These are phyloP conservation scores for Kobus ellipsiprymnus DNA, from an alignment of 2,113 vertebrate genomes.

Conservation along the genomic window DNA sequence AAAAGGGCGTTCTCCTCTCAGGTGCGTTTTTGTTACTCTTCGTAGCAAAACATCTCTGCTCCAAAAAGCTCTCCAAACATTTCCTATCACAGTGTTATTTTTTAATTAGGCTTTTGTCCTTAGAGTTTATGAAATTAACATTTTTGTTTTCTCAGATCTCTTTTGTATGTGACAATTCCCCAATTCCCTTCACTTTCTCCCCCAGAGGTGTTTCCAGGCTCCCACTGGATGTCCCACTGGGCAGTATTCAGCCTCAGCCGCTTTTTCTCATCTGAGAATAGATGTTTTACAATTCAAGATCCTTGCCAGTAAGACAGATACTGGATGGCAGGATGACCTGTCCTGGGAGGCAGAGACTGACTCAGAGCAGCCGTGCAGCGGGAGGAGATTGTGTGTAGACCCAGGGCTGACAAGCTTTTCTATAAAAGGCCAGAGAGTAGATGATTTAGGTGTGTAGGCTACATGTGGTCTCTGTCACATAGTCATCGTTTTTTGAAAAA, in stretches of 20 bases:
- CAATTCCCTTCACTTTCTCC: neutral
- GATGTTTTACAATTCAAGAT: neutral
- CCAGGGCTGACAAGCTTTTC: neutral
- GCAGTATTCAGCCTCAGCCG: neutral
- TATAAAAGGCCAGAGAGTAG: neutral
- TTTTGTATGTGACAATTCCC: neutral
- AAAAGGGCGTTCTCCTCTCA: slow-evolving; percentile 96
- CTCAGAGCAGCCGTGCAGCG: neutral
- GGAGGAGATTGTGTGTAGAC: neutral
- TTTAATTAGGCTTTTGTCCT: neutral
- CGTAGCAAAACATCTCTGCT: neutral
- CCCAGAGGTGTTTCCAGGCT: neutral
- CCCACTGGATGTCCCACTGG: neutral
- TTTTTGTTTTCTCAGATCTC: neutral
- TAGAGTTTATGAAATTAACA: neutral
- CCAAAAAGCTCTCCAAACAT: neutral
- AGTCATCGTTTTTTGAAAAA: neutral
- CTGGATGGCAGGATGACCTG: neutral
- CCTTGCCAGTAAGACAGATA: neutral
- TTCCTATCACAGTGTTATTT: neutral
- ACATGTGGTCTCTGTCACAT: neutral
- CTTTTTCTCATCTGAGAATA: neutral
- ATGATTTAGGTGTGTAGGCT: neutral
- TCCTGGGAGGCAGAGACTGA: neutral
- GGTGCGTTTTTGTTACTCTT: slow-evolving; percentile 78